Percentiles rank a stretch among this genome's conserved stretches.
These are phyloP conservation scores for Heterochromis multidens DNA, from an alignment of 2,113 vertebrate genomes.

Conservation along the genomic window DNA sequence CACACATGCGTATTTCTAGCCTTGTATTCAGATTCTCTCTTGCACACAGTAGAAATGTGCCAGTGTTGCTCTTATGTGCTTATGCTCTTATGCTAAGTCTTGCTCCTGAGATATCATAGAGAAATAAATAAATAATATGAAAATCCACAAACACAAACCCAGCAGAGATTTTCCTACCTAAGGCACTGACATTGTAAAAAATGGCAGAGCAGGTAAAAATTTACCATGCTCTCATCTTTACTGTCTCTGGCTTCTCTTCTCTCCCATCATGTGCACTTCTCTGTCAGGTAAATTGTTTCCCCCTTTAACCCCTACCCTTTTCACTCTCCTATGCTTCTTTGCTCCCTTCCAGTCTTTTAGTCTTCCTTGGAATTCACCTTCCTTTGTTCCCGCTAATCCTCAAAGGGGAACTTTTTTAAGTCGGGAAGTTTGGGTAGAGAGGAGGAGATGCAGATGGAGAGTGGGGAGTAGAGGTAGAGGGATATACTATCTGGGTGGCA, in stretches of 20 bases:
- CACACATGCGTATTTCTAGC: neutral
- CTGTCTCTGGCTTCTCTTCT: neutral
- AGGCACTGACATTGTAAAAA: slow-evolving; percentile 31
- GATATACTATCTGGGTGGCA: slow-evolving; percentile 60
- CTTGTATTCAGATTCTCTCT: neutral
- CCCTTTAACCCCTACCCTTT: slow-evolving; percentile 35
- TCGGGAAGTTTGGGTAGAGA: slow-evolving; percentile 61
- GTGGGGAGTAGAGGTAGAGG: slow-evolving; percentile 21
- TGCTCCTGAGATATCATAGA: slow-evolving; percentile 30
- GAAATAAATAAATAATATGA: slow-evolving; percentile 30
- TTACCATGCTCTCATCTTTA: neutral
- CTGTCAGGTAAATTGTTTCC: slow-evolving; percentile 26
- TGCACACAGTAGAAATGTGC: neutral
- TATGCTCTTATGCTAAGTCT: slow-evolving; percentile 54
- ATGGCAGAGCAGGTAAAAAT: neutral
- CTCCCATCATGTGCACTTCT: neutral
- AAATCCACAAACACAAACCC: slow-evolving; percentile 40
- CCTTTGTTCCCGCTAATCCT: slow-evolving; percentile 68
- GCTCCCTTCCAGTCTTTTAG: neutral
- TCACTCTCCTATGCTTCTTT: neutral
- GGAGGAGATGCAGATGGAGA: slow-evolving; percentile 25
- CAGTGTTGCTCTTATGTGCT: slow-evolving; percentile 35
- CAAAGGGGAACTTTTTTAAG: slow-evolving; percentile 69
- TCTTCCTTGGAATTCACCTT: slow-evolving; percentile 66
- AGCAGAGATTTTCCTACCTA: slow-evolving; percentile 25